Base-by-base conservation (phyloP, 2,797 vertebrate genomes). In the Toxotes lorentzi region DNA sequence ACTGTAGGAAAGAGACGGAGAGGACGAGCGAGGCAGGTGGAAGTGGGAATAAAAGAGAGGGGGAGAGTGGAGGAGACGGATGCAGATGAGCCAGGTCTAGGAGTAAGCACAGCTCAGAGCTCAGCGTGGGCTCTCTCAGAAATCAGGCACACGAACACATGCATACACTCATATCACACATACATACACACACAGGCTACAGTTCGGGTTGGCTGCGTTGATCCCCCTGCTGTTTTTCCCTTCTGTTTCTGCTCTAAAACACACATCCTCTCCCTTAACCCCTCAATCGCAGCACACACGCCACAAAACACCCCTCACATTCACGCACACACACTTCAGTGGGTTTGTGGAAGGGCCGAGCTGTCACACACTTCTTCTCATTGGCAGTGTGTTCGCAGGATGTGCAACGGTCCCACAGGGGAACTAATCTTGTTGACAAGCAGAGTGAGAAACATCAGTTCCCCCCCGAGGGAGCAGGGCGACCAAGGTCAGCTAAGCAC, bases 351-450 rank as follows among this genome's bases (percentile, higher is more conserved):
- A 86, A 35, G 79, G 87, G 86, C 82, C 66, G 79, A 82, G 85
- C 79, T 83, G 85, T 89, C 90, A 79, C 89, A 89, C 78, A 64
- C 77, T 63, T 84, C 83, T 68, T 79, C 83, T 89, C 79, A 70
- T 85, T 78, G 77, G 77, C 80, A 34, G 81, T 35, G 65, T 90
- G 89, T 88, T 89, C 69, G 77, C 76, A 66, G 87, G 86, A 65
- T 76, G 86, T 90, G 87, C 79, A 85, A 89, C 89, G 40, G 81
- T 89, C 90, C 87, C 81, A 86, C 84, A 72, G 87, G 88, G 89
- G 83, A 90, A 92, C 89, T 92, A 91, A 92, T 91, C 84, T 89
- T 86, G 92, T 91, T 92, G 90, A 93, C 92, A 91, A 92, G 88
- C 83, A 79, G 88, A 92, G 86, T 92, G 88, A 90, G 90, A 90